Conservation (phyloP, 2,888 invertebrate genomes). For the Gonocerus acuteangulatus region DNA sequence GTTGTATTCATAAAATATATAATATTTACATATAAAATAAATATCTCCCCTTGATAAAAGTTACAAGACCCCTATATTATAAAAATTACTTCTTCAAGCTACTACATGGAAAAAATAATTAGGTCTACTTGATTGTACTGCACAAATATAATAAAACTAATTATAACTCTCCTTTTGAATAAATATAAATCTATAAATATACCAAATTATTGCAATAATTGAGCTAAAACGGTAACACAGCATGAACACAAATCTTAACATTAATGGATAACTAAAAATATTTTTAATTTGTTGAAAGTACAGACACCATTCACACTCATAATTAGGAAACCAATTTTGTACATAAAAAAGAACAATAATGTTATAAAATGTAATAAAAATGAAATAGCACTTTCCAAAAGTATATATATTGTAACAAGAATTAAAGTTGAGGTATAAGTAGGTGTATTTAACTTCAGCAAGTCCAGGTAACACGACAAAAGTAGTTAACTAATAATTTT, state of each 20-base stretch:
- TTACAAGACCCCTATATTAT: conserved; percentile 5
- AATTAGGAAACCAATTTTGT: too few species aligned
- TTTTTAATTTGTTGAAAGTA: too few species aligned
- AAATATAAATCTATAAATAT: conserved; percentile 14
- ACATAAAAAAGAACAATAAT: too few species aligned
- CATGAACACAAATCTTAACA: conserved; percentile 22
- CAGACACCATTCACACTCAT: too few species aligned
- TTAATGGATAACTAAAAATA: conserved; percentile 16
- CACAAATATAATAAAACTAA: conserved; percentile 22
- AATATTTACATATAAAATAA: conserved; percentile 22
- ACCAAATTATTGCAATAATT: conserved; percentile 19
- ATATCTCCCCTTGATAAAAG: conserved; percentile 16
- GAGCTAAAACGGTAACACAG: conserved; percentile 23
- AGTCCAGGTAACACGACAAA: too few species aligned
- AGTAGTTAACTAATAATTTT: too few species aligned
- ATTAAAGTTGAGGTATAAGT: too few species aligned
- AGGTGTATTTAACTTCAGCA: too few species aligned
- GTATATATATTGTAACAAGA: too few species aligned
- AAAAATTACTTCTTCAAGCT: conserved; percentile 18
- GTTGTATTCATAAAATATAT: conserved; percentile 25
- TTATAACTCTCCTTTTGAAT: conserved; percentile 7
- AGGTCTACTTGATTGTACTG: conserved; percentile 19
- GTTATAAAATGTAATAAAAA: too few species aligned
- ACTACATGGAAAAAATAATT: conserved; percentile 23
- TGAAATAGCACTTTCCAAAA: too few species aligned